Base-by-base conservation (phyloP, 2,888 invertebrate genomes). In the Neuroscelio doddi region DNA sequence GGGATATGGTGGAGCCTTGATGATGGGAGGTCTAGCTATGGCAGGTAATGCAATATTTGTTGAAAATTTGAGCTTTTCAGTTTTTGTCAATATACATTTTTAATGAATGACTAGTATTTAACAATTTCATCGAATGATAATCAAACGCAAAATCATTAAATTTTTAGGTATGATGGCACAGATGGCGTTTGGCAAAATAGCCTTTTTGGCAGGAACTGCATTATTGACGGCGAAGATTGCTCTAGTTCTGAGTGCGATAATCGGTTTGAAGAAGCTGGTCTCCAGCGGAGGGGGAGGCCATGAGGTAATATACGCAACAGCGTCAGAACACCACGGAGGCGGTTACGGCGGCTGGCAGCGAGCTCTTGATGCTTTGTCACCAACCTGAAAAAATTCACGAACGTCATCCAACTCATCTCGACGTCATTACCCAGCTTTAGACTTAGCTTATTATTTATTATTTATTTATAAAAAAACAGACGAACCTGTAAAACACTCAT, bases 141-240 rank as follows among this genome's bases (percentile, higher is more conserved):
- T n/a, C n/a, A n/a, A n/a, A n/a, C n/a, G n/a, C n/a, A n/a, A n/a
- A n/a, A n/a, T n/a, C 51, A 75, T n/a, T n/a, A n/a, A n/a, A n/a
- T n/a, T n/a, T n/a, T n/a, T n/a, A n/a, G 86, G 89, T 34, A 88
- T 91, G 85, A 85, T 90, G 82, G 88, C 88, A 1, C 90, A 91
- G 82, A 83, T 91, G 84, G 88, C 90, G 62, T 88, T 91, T 79
- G 90, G 90, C 17, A 90, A 91, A 84, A 88, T 91, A 58, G 89
- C 90, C 3, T 86, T 91, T 61, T 85, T 91, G 70, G 90, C 91
- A 0, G 91, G 90, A 36, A 88, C 90, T 5, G 91, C 91, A 1
- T 84, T 91, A 57, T 83, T 91, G 50, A 87, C 91, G 61, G 89
- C 91, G 4, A 91, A 91, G 80, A 87, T 91, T 44, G 90, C 90